phyloP scores from a whole-genome alignment of 30 jellyfish, hydroid and myxozoan species.

The Rhopilema esculentum region DNA sequence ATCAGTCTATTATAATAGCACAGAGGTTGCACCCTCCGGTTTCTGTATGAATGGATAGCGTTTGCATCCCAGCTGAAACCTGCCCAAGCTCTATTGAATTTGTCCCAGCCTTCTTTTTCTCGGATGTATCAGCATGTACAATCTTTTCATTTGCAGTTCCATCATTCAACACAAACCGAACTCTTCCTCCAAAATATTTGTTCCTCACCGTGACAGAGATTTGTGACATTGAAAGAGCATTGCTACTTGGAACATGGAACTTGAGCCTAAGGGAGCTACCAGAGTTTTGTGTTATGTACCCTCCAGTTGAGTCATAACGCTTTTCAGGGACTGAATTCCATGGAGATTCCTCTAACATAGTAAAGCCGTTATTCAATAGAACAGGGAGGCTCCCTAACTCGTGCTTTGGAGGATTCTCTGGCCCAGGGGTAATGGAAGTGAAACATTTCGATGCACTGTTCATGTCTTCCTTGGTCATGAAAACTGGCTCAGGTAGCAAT shows the following conservation, averaged over 20 bases:
- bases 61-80: constrained; percentile 65
- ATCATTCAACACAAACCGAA: constrained; percentile 25
- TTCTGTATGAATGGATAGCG: constrained; percentile 64
- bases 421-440: constrained; percentile 82
- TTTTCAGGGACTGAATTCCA: constrained; percentile 73
- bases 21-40: constrained; percentile 85
- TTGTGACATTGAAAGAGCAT: constrained; percentile 12
- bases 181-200: constrained; percentile 78
- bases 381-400: constrained; percentile 43
- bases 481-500: constrained; percentile 49
- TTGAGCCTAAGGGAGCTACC: constrained; percentile 31
- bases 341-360: constrained; percentile 42
- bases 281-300: constrained; percentile 49
- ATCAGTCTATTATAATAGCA: constrained; percentile 76
- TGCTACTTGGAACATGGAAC: constrained; percentile 21
- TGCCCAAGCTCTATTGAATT: constrained; percentile 62
- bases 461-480: constrained; percentile 25
- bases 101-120: constrained; percentile 61
- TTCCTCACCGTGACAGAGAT: constrained; percentile 67
- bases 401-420: constrained; percentile 63
- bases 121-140: constrained; percentile 62
- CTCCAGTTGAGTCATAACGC: constrained; percentile 85
- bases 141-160: constrained; percentile 15
- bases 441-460: constrained; percentile 50
- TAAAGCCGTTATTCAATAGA: constrained; percentile 60